Conservation (phyloP, 2,113 vertebrate species). For the Psettodes erumei region DNA sequence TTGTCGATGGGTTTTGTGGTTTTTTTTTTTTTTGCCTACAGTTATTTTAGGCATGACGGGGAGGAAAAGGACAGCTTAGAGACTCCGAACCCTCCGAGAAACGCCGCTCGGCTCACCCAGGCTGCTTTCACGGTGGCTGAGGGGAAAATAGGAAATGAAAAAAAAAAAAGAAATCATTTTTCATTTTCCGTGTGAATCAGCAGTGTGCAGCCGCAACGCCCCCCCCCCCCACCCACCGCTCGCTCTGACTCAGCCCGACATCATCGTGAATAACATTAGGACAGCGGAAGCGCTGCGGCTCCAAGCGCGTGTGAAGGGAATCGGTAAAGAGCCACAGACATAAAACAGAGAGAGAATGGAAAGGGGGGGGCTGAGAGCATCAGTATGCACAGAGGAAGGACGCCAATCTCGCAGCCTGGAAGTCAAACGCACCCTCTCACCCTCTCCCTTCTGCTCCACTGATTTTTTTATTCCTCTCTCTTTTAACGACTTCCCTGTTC, state of each 20-base stretch:
- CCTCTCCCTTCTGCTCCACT: conserved; percentile 11
- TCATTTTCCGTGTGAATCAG: conserved; percentile 35
- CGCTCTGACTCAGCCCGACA: conserved; percentile 38
- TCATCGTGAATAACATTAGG: conserved; percentile 53
- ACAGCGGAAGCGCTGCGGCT: neutral
- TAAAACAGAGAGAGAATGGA: conserved; percentile 23
- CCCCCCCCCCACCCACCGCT: too few species aligned
- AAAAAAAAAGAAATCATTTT: neutral
- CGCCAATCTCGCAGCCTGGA: conserved; percentile 8
- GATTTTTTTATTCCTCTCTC: neutral
- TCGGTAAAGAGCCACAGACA: conserved; percentile 51
- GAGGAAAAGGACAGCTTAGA: conserved; percentile 42
- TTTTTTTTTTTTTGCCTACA: conserved; percentile 15
- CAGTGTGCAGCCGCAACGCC: conserved; percentile 22
- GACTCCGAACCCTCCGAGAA: conserved; percentile 38
- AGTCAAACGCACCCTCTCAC: neutral
- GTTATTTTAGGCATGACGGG: conserved; percentile 58
- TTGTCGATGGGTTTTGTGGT: too few species aligned
- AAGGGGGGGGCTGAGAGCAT: conserved; percentile 22
- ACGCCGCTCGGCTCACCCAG: neutral
- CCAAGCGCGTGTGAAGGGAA: conserved; percentile 47
- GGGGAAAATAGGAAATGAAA: neutral
- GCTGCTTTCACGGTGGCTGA: conserved; percentile 3
- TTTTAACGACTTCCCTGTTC: conserved; percentile 2
- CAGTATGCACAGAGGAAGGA: conserved; percentile 41